Conservation (phyloP, 2,888 invertebrate species). For the Mantis religiosa region DNA sequence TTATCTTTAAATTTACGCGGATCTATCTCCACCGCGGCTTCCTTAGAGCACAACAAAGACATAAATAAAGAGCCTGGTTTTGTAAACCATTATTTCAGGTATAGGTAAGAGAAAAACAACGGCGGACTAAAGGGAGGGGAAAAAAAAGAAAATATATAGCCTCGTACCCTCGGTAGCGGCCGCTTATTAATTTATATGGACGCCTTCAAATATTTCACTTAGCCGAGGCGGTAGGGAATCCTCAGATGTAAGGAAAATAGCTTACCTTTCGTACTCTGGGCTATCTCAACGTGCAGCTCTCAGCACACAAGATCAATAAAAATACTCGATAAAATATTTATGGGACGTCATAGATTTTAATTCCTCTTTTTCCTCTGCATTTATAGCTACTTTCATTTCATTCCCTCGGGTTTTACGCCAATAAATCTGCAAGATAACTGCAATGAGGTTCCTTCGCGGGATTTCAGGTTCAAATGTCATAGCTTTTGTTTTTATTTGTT, state of each 20-base stretch:
- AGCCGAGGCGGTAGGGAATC: not conserved
- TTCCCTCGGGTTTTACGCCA: no score
- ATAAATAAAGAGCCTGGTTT: not conserved
- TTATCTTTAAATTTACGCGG: not conserved
- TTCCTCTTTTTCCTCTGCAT: no score
- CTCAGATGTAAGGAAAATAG: not conserved
- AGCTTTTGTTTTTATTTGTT: no score
- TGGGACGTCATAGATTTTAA: not conserved
- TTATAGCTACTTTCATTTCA: no score
- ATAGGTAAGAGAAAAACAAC: not conserved
- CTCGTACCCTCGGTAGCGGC: not conserved
- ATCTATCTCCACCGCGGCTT: not conserved
- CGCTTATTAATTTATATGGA: conserved; percentile 1
- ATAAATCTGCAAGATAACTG: no score
- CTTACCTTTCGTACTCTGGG: not conserved
- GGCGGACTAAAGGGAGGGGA: not conserved
- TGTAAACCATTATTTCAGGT: conserved; percentile 7
- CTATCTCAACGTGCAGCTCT: not conserved
- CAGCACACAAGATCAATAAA: not conserved
- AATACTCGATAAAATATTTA: not conserved
- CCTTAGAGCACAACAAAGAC: not conserved
- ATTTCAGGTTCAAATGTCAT: no score
- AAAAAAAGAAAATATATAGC: not conserved
- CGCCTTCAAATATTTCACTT: conserved; percentile 10
- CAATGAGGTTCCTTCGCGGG: no score